phyloP scores from a whole-genome alignment of 2,888 invertebrate species.

The Papilio protenor region DNA sequence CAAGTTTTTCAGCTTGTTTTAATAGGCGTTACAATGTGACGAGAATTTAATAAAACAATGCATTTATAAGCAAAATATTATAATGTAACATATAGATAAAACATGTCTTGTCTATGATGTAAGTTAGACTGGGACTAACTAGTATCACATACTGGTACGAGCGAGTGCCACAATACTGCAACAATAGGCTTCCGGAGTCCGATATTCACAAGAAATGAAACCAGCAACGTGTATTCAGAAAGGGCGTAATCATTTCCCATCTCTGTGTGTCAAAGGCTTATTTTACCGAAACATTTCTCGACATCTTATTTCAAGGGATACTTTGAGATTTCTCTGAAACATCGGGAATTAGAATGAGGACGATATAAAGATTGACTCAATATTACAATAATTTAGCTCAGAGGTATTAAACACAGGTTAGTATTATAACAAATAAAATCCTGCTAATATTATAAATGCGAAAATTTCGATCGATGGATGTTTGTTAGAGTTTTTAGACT shows the following conservation, averaged over 20 bases:
- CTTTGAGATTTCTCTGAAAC: neutral
- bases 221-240: slow-evolving; percentile 41
- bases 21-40: neutral
- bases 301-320: slow-evolving; percentile 3
- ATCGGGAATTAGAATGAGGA: neutral
- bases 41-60: neutral
- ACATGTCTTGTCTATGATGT: neutral
- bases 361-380: neutral
- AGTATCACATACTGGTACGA: neutral
- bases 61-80: neutral
- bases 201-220: slow-evolving; percentile 43
- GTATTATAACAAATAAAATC: too few relatives aligned
- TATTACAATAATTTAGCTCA: neutral
- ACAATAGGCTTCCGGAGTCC: slow-evolving; percentile 41
- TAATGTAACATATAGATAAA: neutral
- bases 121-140: neutral
- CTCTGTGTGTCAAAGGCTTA: slow-evolving; percentile 41
- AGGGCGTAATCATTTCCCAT: slow-evolving; percentile 39
- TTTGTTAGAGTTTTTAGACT: too few relatives aligned
- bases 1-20: neutral
- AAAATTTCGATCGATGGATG: too few relatives aligned
- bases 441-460: too few relatives aligned
- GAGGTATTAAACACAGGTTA: too few relatives aligned
- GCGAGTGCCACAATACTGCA: slow-evolving; percentile 25
- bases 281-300: slow-evolving; percentile 27